Conservation (phyloP, 2,113 vertebrate genomes). For the Abramis brama region DNA sequence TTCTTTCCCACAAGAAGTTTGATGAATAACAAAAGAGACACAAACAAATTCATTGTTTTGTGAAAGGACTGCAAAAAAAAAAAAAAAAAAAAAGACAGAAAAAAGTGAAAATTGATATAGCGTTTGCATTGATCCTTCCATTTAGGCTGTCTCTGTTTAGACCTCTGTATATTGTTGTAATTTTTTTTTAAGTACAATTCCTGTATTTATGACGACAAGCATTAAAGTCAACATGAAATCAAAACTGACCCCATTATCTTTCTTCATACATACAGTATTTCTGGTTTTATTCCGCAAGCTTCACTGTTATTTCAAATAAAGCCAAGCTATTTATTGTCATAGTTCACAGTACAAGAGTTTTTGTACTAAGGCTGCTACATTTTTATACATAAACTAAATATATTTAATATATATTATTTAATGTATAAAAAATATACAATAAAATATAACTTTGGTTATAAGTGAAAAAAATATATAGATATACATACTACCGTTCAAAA, state of each 20-base stretch:
- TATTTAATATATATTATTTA: too few species aligned
- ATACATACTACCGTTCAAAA: too few species aligned
- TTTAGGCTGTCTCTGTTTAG: neutral
- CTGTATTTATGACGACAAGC: neutral
- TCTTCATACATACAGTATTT: neutral
- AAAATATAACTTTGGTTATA: too few species aligned
- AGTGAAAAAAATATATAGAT: too few species aligned
- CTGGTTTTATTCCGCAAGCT: neutral
- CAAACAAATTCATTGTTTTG: slow-evolving; percentile 37
- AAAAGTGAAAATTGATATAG: slow-evolving; percentile 15
- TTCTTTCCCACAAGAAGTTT: slow-evolving; percentile 19
- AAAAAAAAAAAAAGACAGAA: neutral
- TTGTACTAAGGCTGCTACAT: too few species aligned
- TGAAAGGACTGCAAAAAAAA: neutral
- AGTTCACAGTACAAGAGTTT: neutral
- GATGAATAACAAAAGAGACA: slow-evolving; percentile 37
- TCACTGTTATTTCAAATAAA: neutral
- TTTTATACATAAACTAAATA: too few species aligned
- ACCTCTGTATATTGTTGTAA: neutral
- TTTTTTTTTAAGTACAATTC: neutral
- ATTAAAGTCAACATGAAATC: neutral
- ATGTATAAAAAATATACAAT: too few species aligned
- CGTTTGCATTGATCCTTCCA: neutral
- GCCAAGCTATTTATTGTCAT: neutral
- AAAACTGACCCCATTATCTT: neutral